A percentile compares a stretch with the other conserved stretches of the same genome.
These are phyloP conservation scores for Enhydra lutris DNA, from an alignment of 2,113 vertebrate genomes.

Conservation along the genomic window DNA sequence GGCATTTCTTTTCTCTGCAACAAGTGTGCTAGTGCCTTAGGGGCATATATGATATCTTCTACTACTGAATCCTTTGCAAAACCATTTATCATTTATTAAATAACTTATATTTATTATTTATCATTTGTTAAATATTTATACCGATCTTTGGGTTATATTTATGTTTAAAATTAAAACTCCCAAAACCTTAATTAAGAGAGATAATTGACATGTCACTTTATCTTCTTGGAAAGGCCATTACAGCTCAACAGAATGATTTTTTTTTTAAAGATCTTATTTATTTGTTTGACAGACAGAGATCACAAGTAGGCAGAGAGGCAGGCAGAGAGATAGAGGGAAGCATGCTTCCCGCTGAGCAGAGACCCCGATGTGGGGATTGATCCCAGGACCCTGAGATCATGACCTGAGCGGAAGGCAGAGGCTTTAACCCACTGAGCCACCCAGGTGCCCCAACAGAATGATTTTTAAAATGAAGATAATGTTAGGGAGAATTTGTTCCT, in stretches of 20 bases:
- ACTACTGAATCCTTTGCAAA: background rate
- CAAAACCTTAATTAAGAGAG: conserved; percentile 15
- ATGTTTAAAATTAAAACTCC: conserved; percentile 15
- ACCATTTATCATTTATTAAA: background rate
- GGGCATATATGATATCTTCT: background rate
- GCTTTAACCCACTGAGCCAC: too few species aligned
- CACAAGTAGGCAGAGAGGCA: too few species aligned
- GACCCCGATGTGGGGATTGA: too few species aligned
- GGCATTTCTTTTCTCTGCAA: background rate
- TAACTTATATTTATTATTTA: background rate
- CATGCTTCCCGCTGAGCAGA: too few species aligned
- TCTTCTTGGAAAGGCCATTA: conserved; percentile 16
- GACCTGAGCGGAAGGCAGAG: too few species aligned
- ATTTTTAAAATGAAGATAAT: conserved; percentile 30
- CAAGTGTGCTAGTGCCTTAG: background rate
- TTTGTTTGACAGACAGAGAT: too few species aligned
- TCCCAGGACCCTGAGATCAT: too few species aligned
- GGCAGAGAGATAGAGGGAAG: too few species aligned
- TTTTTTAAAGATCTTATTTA: background rate
- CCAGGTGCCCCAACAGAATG: background rate
- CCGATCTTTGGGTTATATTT: background rate
- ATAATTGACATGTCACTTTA: conserved; percentile 11
- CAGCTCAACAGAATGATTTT: background rate
- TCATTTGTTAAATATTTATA: conserved; percentile 42
- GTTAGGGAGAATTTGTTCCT: conserved; percentile 19